Conservation (phyloP, 2,113 vertebrate genomes). For the Mugil cephalus region DNA sequence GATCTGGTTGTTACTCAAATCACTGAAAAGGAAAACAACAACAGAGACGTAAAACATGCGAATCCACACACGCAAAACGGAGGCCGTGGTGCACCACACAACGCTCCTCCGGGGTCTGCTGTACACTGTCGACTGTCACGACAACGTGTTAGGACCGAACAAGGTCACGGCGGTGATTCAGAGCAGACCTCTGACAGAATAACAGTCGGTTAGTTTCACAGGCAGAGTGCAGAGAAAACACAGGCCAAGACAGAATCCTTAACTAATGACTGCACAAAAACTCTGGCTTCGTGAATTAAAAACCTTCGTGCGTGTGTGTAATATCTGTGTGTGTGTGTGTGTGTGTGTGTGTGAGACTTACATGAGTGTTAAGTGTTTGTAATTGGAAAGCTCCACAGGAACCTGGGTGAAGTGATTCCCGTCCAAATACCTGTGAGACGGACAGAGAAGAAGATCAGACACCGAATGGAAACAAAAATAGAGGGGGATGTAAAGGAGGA, state of each 20-base stretch:
- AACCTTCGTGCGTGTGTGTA: conserved; percentile 2
- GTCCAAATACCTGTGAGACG: conserved; percentile 92
- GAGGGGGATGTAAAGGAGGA: neutral
- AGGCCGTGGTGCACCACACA: neutral
- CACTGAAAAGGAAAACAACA: conserved; percentile 89
- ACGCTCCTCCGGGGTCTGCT: conserved; percentile 4
- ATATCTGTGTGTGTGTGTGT: neutral
- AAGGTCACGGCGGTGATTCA: conserved; percentile 21
- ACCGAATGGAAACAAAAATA: neutral
- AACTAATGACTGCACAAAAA: conserved; percentile 1
- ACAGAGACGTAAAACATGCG: conserved; percentile 67
- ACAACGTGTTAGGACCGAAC: conserved; percentile 20
- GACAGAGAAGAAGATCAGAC: conserved; percentile 11
- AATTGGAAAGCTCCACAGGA: conserved; percentile 96
- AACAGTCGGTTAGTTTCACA: conserved; percentile 51
- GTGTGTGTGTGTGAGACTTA: conserved; percentile 82
- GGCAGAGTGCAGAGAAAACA: conserved; percentile 10
- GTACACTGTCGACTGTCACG: neutral
- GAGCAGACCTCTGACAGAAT: conserved; percentile 33
- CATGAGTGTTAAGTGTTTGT: conserved; percentile 97
- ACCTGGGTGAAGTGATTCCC: conserved; percentile 97
- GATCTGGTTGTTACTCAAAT: conserved; percentile 99
- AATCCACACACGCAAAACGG: conserved; percentile 22
- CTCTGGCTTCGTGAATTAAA: conserved; percentile 7
- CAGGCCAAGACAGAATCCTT: conserved; percentile 29